These are phyloP conservation scores for Podocnemis expansa DNA, from an alignment of 2,113 vertebrate species.

Conservation along the genomic window DNA sequence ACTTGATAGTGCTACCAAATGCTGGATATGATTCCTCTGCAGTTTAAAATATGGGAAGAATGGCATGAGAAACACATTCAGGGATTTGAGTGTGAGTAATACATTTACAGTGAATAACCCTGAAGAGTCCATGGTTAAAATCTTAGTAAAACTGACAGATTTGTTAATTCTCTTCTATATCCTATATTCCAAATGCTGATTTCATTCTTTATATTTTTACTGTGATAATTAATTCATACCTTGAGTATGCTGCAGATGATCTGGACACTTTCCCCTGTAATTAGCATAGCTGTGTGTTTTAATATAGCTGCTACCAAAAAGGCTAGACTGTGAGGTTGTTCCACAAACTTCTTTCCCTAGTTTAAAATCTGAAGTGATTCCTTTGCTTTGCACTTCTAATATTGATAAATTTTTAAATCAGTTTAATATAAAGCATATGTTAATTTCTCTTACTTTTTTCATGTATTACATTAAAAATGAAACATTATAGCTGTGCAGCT, in stretches of 20 bases:
- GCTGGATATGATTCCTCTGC: neutral
- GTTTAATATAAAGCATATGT: neutral
- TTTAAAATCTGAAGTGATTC: neutral
- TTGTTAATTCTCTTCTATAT: neutral
- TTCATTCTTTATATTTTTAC: neutral
- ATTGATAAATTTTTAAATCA: neutral
- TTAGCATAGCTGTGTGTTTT: neutral
- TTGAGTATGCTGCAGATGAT: neutral
- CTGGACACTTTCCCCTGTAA: neutral
- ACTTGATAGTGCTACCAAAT: neutral
- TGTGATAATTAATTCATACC: neutral
- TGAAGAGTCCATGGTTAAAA: neutral
- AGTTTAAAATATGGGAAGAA: neutral
- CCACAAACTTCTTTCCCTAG: neutral
- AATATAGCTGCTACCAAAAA: neutral
- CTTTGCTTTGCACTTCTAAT: neutral
- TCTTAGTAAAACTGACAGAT: neutral
- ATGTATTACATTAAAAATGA: neutral
- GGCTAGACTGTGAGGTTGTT: neutral
- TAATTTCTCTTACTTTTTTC: neutral
- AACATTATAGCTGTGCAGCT: neutral
- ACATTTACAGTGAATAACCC: neutral
- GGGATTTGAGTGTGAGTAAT: neutral
- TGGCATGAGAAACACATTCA: fast-evolving
- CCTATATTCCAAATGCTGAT: neutral